A percentile compares a stretch with the other conserved stretches of the same genome.
These are phyloP conservation scores for Amphiprion percula DNA, from an alignment of 2,113 vertebrate genomes.

Conservation along the genomic window DNA sequence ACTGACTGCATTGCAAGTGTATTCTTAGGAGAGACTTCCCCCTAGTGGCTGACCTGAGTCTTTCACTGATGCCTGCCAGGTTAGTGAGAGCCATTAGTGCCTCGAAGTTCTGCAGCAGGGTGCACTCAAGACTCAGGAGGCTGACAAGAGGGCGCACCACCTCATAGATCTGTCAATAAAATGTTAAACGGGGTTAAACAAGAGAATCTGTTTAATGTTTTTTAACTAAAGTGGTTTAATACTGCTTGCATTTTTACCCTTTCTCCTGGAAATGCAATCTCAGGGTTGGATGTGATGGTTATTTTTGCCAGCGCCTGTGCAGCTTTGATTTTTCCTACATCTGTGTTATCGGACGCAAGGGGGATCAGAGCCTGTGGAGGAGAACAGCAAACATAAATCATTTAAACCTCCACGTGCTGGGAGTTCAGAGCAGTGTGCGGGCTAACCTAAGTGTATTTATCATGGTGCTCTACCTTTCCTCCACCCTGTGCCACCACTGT, in stretches of 20 bases:
- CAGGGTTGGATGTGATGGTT: constrained; percentile 95
- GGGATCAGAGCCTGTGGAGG: constrained; percentile 91
- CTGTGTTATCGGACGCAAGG: constrained; percentile 92
- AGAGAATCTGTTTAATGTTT: not conserved
- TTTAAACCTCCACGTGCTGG: not conserved
- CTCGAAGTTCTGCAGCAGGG: constrained; percentile 96
- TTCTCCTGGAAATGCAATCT: constrained; percentile 97
- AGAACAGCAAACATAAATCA: constrained; percentile 19
- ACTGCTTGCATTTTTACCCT: constrained; percentile 80
- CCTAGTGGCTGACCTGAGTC: constrained; percentile 89
- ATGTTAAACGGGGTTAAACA: not conserved
- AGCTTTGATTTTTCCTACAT: constrained; percentile 93
- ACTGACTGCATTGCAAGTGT: not conserved
- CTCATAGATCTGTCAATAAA: constrained; percentile 90
- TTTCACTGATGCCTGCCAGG: constrained; percentile 93
- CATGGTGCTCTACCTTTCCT: constrained; percentile 89
- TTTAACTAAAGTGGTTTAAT: not conserved
- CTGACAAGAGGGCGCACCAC: constrained; percentile 92
- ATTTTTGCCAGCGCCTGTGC: constrained; percentile 97
- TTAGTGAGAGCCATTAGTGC: constrained; percentile 97
- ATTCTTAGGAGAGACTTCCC: constrained; percentile 42
- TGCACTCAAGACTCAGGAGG: constrained; percentile 89
- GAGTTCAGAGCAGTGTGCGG: not conserved
- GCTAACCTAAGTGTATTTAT: not conserved
- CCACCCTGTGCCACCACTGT: constrained; percentile 95